Base-by-base conservation (phyloP, 2,797 vertebrate genomes). In the Dipus sagitta region DNA sequence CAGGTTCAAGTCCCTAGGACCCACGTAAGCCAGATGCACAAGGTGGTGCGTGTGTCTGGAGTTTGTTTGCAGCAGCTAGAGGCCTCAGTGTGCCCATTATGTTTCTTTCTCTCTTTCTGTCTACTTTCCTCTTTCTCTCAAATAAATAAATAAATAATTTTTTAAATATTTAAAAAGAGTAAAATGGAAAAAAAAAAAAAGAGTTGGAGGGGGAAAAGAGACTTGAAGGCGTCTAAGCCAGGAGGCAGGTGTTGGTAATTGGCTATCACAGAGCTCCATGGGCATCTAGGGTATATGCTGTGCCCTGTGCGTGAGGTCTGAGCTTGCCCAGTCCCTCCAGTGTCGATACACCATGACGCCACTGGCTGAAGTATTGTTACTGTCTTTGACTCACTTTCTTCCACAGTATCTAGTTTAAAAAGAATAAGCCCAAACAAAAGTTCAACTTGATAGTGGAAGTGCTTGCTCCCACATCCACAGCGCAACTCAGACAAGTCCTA, bases 281-380 rank as follows among this genome's bases (percentile, higher is more conserved):
- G 2, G 8, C 6, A 1, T 21, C 32, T 54, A 42, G 23, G 4
- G 60, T 17, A 34, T 7, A 8, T 3, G 52, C 0, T 1, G 4
- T 21, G 15, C 65, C 42, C 14, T 18, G 11, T 0, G 1, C 13
- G 26, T 0, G 26, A 52, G 2, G 0, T 21, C 47, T 0, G 30
- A n/a, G 38, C 62, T 7, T 65, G 4, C 54, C 88, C 30, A 2
- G 3, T 17, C 6, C 68, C 64, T 62, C 14, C 0, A 10, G 30
- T 13, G 34, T 6, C 62, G 52, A 14, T 47, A 32, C 23, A 79
- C 32, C 32, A 74, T 8, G 15, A 14, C 24, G 65, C 28, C n/a
- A 70, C 20, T 30, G 93, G 77, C 23, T 0, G 21, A 52, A 52
- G 38, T 77, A 64, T 1, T 75, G 72, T 26, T 14, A 18, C n/a